Conservation (phyloP, 2,113 vertebrate genomes). For the Rhinolophus sinicus region DNA sequence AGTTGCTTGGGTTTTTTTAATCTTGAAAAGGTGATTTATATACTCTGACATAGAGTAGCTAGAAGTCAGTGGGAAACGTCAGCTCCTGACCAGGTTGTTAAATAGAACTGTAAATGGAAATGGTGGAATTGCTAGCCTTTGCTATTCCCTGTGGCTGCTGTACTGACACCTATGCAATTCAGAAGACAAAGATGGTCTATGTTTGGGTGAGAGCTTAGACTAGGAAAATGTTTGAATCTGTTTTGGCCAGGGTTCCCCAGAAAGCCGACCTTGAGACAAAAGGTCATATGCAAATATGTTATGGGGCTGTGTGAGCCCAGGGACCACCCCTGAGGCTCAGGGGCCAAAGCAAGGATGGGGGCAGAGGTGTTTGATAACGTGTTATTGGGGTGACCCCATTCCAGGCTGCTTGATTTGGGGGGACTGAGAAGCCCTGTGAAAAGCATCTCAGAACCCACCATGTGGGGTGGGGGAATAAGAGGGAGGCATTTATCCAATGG, state of each 20-base stretch:
- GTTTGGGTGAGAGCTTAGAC: not conserved
- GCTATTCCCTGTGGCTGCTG: not conserved
- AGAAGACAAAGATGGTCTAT: not conserved
- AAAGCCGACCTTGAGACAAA: not conserved
- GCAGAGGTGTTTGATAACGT: not conserved
- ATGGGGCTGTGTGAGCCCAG: not conserved
- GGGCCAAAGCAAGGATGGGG: not conserved
- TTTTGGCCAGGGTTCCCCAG: not conserved
- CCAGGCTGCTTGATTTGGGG: not conserved
- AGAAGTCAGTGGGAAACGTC: not conserved
- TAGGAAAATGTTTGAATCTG: constrained; percentile 1
- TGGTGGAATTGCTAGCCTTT: not conserved
- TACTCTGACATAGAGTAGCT: not conserved
- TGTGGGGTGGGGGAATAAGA: not conserved
- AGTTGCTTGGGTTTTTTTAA: not conserved
- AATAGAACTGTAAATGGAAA: not conserved
- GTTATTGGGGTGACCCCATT: not conserved
- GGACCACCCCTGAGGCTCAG: not conserved
- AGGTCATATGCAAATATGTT: not conserved
- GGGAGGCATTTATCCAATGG: not conserved
- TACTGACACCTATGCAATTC: not conserved
- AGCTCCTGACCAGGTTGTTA: not conserved
- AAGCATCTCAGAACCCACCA: not conserved
- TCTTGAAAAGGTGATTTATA: not conserved
- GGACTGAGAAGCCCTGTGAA: not conserved